A percentile compares a stretch with the other conserved stretches of the same genome.
Evolutionary conservation across 2,797 vertebrate genomes (phyloP).

Genomic region (Parauchenoglanis ngamensis): DNA sequence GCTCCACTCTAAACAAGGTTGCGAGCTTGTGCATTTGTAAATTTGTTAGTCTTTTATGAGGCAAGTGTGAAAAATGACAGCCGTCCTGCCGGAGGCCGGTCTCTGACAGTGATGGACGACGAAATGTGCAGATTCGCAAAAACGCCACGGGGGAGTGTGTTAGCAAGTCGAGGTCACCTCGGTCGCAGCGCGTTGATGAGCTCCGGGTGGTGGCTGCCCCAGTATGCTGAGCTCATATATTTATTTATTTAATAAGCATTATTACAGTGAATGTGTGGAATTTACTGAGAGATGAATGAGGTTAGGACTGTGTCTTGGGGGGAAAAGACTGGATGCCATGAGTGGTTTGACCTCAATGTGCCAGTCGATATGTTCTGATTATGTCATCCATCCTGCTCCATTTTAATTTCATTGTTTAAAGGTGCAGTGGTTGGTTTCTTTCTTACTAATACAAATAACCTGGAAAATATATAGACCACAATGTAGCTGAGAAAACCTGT

Average conservation of each 20-base stretch:
- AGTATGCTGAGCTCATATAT: not conserved
- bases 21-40: slow-evolving; percentile 2
- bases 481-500: not conserved
- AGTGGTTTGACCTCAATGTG: slow-evolving; percentile 4
- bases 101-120: slow-evolving; percentile 56
- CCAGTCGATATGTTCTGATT: not conserved
- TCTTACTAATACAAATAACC: not conserved
- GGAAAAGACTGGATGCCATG: not conserved
- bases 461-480: not conserved
- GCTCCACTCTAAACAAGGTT: slow-evolving; percentile 13
- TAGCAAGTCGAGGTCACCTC: slow-evolving; percentile 25
- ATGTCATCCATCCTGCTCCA: not conserved
- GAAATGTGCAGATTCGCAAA: slow-evolving; percentile 5
- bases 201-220: slow-evolving; percentile 15
- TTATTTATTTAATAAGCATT: slow-evolving; percentile 17
- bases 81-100: not conserved
- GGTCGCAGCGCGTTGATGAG: slow-evolving; percentile 15
- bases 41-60: not conserved
- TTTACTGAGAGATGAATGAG: not conserved
- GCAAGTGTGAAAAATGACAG: slow-evolving; percentile 19
- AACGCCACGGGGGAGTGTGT: not conserved
- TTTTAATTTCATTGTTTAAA: slow-evolving; percentile 13
- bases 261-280: not conserved
- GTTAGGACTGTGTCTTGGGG: slow-evolving; percentile 21
- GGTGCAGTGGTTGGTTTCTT: not conserved